phyloP scores from a whole-genome alignment of 2,888 invertebrate species.

The Amiota minor region DNA sequence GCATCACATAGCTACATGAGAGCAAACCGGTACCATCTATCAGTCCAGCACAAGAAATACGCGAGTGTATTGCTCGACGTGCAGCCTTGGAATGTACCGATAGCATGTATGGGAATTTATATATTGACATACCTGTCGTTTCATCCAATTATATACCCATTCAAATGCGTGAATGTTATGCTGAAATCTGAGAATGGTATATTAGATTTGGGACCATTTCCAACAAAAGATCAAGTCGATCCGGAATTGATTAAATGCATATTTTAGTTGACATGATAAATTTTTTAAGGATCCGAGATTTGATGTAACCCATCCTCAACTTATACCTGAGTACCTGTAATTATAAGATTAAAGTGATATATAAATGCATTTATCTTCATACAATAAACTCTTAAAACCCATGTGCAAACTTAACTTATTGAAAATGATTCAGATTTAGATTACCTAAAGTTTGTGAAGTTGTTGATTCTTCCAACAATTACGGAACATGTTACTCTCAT shows the following conservation, averaged over 20 bases:
- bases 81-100: conserved; percentile 96
- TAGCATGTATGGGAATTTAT: conserved; percentile 96
- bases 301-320: neutral
- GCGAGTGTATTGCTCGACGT: conserved; percentile 91
- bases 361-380: conserved; percentile 47
- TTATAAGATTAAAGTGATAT: conserved; percentile 60
- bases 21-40: conserved; percentile 41
- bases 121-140: conserved; percentile 97
- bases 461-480: too few relatives aligned
- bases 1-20: conserved; percentile 75
- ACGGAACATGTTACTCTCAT: too few relatives aligned
- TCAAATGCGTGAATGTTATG: conserved; percentile 84
- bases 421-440: too few relatives aligned
- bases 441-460: too few relatives aligned
- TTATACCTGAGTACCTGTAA: too few relatives aligned
- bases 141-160: conserved; percentile 97
- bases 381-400: too few relatives aligned
- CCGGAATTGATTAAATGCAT: conserved; percentile 97
- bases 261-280: conserved; percentile 95
- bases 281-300: conserved; percentile 94
- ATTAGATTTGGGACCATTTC: conserved; percentile 95
- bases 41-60: conserved; percentile 78
- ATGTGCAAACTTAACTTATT: too few relatives aligned
- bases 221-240: conserved; percentile 85
- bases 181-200: conserved; percentile 99